phyloP scores from a whole-genome alignment of 2,797 vertebrate genomes.

The Lycodopsis pacificus region DNA sequence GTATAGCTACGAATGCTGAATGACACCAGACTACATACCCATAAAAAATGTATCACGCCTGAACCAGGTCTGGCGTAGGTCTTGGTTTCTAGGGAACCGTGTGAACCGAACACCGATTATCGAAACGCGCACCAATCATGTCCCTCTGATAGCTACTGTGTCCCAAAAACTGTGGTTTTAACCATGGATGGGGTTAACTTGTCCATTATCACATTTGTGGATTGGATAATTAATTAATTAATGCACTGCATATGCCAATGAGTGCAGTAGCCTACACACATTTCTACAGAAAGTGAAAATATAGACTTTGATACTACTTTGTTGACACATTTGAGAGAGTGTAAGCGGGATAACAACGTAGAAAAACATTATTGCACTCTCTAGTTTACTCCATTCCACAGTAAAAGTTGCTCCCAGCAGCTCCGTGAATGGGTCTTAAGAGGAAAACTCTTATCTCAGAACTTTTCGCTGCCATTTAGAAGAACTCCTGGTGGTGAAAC shows the following conservation, averaged over 20 bases:
- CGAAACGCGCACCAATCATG: neutral
- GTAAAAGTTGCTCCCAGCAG: slow-evolving; percentile 44
- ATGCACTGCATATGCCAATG: neutral
- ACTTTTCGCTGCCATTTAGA: slow-evolving; percentile 63
- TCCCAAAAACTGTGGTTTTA: neutral
- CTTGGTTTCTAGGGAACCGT: neutral
- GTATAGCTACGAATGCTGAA: too few species aligned
- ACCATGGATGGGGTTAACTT: neutral
- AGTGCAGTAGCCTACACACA: neutral
- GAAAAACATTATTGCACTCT: slow-evolving; percentile 17
- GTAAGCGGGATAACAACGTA: neutral
- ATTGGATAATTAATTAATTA: neutral
- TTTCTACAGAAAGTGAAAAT: neutral
- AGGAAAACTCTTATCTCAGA: slow-evolving; percentile 48
- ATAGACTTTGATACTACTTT: neutral
- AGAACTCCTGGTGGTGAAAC: slow-evolving; percentile 58
- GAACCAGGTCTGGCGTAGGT: neutral
- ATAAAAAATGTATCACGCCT: too few species aligned
- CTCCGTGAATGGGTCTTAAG: slow-evolving; percentile 31
- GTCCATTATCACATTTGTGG: neutral
- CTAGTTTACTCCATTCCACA: slow-evolving; percentile 26
- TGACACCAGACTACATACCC: too few species aligned
- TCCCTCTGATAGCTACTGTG: neutral
- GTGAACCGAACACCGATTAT: neutral
- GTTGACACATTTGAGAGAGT: neutral